A percentile compares a stretch with the other conserved stretches of the same genome.
These are phyloP conservation scores for Holocentrus rufus DNA, from an alignment of 2,797 vertebrate species.

Conservation along the genomic window DNA sequence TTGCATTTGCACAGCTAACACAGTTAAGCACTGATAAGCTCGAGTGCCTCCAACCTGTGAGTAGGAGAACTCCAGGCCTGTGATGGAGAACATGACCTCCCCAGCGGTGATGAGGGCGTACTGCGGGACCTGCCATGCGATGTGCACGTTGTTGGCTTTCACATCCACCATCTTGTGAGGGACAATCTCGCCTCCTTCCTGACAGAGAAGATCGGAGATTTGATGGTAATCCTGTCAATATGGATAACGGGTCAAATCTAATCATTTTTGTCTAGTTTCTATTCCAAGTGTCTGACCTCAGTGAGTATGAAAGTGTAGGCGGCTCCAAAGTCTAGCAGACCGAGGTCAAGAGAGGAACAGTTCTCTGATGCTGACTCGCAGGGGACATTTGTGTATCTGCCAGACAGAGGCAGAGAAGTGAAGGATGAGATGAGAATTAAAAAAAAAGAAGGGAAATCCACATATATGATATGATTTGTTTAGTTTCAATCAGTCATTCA, in stretches of 20 bases:
- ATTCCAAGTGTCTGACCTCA: slow-evolving; percentile 76
- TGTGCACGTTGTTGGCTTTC: slow-evolving; percentile 85
- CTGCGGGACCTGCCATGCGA: slow-evolving; percentile 95
- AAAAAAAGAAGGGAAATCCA: not conserved
- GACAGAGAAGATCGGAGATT: slow-evolving; percentile 6
- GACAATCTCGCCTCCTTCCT: slow-evolving; percentile 68
- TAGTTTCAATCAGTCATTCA: no score
- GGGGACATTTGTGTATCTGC: slow-evolving; percentile 80
- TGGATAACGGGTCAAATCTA: no score
- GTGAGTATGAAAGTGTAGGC: slow-evolving; percentile 87
- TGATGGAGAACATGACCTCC: slow-evolving; percentile 98
- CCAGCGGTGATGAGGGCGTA: slow-evolving; percentile 90
- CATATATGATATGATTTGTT: no score
- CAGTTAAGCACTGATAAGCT: not conserved
- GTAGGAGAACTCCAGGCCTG: slow-evolving; percentile 97
- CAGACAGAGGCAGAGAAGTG: slow-evolving; percentile 28
- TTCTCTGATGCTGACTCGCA: slow-evolving; percentile 60
- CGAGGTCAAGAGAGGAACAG: slow-evolving; percentile 80
- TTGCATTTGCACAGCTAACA: no score
- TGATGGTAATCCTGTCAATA: not conserved
- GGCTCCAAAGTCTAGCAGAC: slow-evolving; percentile 90
- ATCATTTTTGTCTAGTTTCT: not conserved
- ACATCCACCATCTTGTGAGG: slow-evolving; percentile 85
- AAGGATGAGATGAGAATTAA: slow-evolving; percentile 19
- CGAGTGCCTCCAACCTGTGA: slow-evolving; percentile 83